Evolutionary conservation across 2,888 invertebrate species (phyloP).

Genomic region (Anodontia alba): DNA sequence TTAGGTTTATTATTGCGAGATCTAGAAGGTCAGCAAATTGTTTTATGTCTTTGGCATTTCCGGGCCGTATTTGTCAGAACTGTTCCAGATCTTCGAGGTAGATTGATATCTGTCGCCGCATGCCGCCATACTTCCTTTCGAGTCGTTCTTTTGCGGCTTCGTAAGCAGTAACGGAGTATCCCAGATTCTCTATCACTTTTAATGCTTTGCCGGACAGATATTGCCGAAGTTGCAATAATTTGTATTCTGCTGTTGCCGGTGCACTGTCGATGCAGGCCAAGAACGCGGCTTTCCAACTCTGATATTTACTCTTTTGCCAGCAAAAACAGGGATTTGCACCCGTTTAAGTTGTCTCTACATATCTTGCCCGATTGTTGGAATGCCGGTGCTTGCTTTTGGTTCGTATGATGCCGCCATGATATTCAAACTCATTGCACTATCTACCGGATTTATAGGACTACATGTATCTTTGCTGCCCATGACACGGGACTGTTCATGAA

Average conservation of each 20-base stretch:
- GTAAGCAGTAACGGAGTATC: constrained; percentile 20
- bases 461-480: not conserved
- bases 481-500: not conserved
- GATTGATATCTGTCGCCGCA: constrained; percentile 1
- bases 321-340: constrained; percentile 26
- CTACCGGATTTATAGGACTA: not conserved
- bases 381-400: not conserved
- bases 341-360: constrained; percentile 24
- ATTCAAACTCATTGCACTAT: not conserved
- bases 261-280: constrained; percentile 23
- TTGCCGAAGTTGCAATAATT: too few relatives aligned
- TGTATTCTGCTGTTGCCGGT: constrained; percentile 20
- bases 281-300: constrained; percentile 19
- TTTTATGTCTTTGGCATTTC: constrained; percentile 23
- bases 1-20: constrained; percentile 20
- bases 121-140: constrained; percentile 27
- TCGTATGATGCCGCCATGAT: not conserved
- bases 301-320: constrained; percentile 14
- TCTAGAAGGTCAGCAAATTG: constrained; percentile 23
- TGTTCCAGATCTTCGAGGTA: constrained; percentile 13
- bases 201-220: too few relatives aligned
- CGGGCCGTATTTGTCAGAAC: constrained; percentile 2
- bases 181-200: constrained; percentile 32
- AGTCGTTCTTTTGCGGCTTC: constrained; percentile 31
- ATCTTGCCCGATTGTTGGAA: constrained; percentile 16